Evolutionary conservation across 2,113 vertebrate species (phyloP).

Genomic region (Tetrax tetrax): DNA sequence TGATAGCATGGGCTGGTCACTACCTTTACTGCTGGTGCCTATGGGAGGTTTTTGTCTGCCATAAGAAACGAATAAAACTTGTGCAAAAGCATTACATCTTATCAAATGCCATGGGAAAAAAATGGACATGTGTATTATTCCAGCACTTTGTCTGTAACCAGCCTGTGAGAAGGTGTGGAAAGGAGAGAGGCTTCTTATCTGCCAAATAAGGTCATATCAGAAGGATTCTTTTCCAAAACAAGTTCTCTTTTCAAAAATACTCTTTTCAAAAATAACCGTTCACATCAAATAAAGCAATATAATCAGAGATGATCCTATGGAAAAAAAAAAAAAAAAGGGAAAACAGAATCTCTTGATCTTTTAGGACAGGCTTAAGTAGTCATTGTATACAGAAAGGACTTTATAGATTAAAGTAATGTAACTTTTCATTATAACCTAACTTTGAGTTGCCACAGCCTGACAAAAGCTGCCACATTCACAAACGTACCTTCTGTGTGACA

Average conservation of each 20-base stretch:
- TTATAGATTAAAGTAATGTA: not conserved
- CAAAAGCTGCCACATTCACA: not conserved
- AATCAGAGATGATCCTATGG: not conserved
- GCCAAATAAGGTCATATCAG: not conserved
- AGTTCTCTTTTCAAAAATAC: not conserved
- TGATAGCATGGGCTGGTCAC: not conserved
- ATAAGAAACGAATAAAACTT: not conserved
- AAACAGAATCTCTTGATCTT: not conserved
- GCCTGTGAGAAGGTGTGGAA: fast-evolving
- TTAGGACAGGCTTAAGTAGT: not conserved
- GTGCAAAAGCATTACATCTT: not conserved
- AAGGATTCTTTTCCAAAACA: not conserved
- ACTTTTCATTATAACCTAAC: not conserved
- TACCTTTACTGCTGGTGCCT: not conserved
- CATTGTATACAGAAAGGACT: not conserved
- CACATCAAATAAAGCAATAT: not conserved
- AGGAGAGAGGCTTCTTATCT: fast-evolving
- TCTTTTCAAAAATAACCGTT: too few relatives aligned
- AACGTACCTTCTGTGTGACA: not conserved
- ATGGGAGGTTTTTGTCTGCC: not conserved
- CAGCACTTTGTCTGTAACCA: not conserved
- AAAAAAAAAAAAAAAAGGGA: not conserved
- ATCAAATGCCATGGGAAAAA: not conserved
- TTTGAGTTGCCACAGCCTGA: not conserved
- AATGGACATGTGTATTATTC: not conserved